These are phyloP conservation scores for Grantiella picta DNA, from an alignment of 2,113 vertebrate genomes.

Conservation along the genomic window DNA sequence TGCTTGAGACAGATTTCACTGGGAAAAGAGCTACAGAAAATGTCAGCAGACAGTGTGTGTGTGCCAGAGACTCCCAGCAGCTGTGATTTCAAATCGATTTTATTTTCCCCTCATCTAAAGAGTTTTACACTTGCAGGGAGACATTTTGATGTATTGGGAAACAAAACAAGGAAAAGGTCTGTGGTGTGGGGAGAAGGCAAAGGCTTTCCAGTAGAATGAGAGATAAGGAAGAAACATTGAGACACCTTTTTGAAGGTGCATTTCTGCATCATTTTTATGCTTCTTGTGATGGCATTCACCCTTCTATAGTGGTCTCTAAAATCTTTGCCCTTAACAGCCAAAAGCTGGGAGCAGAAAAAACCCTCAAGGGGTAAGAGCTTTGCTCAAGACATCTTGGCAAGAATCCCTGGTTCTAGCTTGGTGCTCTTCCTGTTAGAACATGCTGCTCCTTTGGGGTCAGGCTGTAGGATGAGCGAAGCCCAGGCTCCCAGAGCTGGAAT, in stretches of 20 bases:
- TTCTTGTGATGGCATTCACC: neutral
- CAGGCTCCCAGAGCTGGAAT: neutral
- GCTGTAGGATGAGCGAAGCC: neutral
- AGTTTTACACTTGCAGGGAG: slow-evolving; percentile 53
- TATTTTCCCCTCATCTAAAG: slow-evolving; percentile 50
- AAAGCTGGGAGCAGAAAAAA: neutral
- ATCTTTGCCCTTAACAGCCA: neutral
- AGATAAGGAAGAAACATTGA: neutral
- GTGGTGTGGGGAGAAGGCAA: neutral
- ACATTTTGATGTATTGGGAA: slow-evolving; percentile 41
- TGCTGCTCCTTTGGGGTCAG: neutral
- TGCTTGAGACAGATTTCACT: slow-evolving; percentile 57
- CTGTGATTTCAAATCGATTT: slow-evolving; percentile 57
- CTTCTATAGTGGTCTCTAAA: neutral
- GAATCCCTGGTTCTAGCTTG: neutral
- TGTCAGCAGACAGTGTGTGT: slow-evolving; percentile 58
- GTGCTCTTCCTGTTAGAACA: neutral
- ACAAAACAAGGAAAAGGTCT: neutral
- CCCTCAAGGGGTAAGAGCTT: rapidly evolving
- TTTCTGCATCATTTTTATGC: neutral
- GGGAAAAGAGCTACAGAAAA: slow-evolving; percentile 64
- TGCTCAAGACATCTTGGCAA: neutral
- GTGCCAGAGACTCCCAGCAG: slow-evolving; percentile 53
- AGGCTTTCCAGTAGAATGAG: neutral
- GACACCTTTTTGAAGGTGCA: neutral